Evolutionary conservation across 2,797 vertebrate genomes (phyloP).

Genomic region (Cossypha heuglini): DNA sequence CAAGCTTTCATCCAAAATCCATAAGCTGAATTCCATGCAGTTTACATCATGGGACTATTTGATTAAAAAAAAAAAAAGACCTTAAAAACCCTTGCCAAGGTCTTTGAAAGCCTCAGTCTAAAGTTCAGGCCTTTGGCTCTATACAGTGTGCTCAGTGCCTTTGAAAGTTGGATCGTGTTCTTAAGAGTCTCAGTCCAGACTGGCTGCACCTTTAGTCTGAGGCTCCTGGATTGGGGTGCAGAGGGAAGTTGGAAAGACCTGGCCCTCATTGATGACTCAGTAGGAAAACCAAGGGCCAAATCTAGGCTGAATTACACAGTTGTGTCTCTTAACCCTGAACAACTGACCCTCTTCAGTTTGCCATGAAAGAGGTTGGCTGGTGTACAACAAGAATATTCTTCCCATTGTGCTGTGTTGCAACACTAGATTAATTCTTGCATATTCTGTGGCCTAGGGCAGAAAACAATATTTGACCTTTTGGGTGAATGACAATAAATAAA

Average conservation of each 20-base stretch:
- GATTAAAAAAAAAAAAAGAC: background rate
- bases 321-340: background rate
- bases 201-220: background rate
- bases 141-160: background rate
- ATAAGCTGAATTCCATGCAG: background rate
- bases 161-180: background rate
- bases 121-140: background rate
- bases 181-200: background rate
- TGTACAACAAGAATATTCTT: background rate
- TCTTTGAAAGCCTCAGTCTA: background rate
- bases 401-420: background rate
- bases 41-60: background rate
- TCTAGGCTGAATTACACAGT: background rate
- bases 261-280: background rate
- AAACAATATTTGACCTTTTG: background rate
- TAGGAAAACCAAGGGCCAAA: background rate
- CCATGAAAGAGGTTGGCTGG: background rate
- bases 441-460: background rate
- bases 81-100: background rate
- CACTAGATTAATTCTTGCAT: background rate
- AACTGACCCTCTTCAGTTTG: background rate
- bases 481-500: background rate
- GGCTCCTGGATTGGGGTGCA: background rate
- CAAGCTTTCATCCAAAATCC: background rate
- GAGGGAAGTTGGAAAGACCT: background rate